These are phyloP conservation scores for Podarcis raffonei DNA, from an alignment of 2,113 vertebrate genomes.

Conservation along the genomic window DNA sequence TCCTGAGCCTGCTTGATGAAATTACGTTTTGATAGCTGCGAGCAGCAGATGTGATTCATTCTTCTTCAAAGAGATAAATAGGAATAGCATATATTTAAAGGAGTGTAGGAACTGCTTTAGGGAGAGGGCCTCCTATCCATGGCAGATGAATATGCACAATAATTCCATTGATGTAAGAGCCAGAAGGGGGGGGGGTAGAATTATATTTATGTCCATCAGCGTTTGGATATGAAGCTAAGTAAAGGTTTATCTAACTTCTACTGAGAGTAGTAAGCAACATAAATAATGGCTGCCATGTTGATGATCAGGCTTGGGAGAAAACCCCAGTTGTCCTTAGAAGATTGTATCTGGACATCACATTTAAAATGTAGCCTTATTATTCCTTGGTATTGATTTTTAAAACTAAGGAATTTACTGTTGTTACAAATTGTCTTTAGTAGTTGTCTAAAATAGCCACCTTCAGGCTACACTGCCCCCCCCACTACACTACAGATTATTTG, in stretches of 20 bases:
- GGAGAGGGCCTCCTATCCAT: constrained; percentile 41
- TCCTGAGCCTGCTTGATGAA: constrained; percentile 48
- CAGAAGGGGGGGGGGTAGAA: constrained; percentile 37
- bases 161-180: constrained; percentile 45
- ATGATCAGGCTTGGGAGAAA: not conserved
- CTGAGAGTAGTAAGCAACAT: constrained; percentile 29
- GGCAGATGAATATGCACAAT: constrained; percentile 45
- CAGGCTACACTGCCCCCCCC: constrained; percentile 6
- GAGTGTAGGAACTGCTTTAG: constrained; percentile 44
- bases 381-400: not conserved
- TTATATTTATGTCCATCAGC: constrained; percentile 45
- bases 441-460: constrained; percentile 30
- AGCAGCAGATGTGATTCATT: constrained; percentile 64
- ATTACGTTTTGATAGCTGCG: constrained; percentile 59
- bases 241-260: constrained; percentile 51
- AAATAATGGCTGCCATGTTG: constrained; percentile 5
- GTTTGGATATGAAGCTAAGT: constrained; percentile 41
- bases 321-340: not conserved
- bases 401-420: constrained; percentile 17
- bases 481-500: constrained; percentile 20
- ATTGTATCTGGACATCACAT: constrained; percentile 2
- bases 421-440: constrained; percentile 7
- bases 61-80: constrained; percentile 62
- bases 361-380: constrained; percentile 8
- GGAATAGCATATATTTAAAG: constrained; percentile 61